Evolutionary conservation across 2,888 invertebrate species (phyloP), one percentile per base, ranked within the genome.

Genomic region (Synanthedon myopaeformis): DNA sequence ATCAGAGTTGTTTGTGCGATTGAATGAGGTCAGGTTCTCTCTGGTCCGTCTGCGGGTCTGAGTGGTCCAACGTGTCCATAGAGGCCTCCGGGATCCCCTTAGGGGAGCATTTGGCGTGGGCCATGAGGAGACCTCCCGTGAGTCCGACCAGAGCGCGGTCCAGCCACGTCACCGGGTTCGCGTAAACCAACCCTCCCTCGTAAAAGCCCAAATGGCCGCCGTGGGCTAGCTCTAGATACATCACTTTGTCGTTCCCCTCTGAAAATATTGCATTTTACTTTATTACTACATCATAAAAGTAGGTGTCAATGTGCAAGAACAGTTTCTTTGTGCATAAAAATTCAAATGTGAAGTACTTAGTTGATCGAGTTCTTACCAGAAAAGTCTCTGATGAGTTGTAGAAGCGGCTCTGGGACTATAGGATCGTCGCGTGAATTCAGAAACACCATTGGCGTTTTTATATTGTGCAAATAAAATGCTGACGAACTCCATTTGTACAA

Each of bases 171-270:
- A 96, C 93, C 0, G 95, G 94, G 72, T 96, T 94, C 0, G 97
- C 97, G 76, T 95, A 93, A 1, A 96, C 72, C 28, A 93, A 80
- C 14, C 96, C 96, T 10, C 96, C 96, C 82, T 98, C 97, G 76
- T 96, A 96, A 82, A 96, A 98, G 17, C 97, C 98, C 60, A 98
- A 89, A 81, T 98, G 98, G 3, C 98, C 98, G 11, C 98, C 98
- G 75, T 97, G 97, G 10, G 95, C 92, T 23, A 96, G 83, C 74
- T 95, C 93, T 54, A 96, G 83, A 70, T 93, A 96, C 63, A 96
- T 89, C 3, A 90, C 88, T 64, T 92, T 92, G 52, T 89, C 89
- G 56, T 90, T 91, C 8, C 90, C 90, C 61, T 85, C 95, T 95
- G 78, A 74, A 74, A 45, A 14, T 13, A 4, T 23, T 23, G 23